Percentiles rank a stretch among this genome's conserved stretches.
These are phyloP conservation scores for Parus major DNA, from an alignment of 2,113 vertebrate genomes.

Conservation along the genomic window DNA sequence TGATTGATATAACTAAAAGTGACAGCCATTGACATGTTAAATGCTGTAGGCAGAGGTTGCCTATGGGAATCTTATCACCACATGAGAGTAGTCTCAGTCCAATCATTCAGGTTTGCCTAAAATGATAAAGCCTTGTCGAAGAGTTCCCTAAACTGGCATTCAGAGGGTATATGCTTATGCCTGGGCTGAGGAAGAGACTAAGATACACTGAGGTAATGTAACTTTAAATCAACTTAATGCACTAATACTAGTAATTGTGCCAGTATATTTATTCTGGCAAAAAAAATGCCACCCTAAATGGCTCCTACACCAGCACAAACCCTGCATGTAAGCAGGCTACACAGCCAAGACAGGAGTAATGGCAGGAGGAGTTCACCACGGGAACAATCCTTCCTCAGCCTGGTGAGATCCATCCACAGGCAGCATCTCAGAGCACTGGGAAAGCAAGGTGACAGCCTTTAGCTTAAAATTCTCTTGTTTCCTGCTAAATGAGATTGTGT, in stretches of 20 bases:
- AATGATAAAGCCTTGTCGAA: neutral
- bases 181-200: neutral
- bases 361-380: neutral
- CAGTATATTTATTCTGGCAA: neutral
- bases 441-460: neutral
- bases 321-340: neutral
- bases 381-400: rapidly evolving
- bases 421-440: neutral
- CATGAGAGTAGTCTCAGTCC: neutral
- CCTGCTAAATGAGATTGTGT: neutral
- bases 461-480: neutral
- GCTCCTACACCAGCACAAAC: neutral
- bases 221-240: neutral
- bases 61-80: neutral
- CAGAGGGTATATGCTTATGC: neutral
- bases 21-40: neutral
- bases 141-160: neutral
- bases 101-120: neutral
- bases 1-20: neutral
- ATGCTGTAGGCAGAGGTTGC: neutral
- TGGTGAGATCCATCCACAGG: neutral
- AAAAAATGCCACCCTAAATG: neutral
- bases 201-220: neutral
- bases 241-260: neutral
- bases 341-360: neutral